Conservation (phyloP, 2,113 vertebrate genomes). For the Mormyrus lacerda region DNA sequence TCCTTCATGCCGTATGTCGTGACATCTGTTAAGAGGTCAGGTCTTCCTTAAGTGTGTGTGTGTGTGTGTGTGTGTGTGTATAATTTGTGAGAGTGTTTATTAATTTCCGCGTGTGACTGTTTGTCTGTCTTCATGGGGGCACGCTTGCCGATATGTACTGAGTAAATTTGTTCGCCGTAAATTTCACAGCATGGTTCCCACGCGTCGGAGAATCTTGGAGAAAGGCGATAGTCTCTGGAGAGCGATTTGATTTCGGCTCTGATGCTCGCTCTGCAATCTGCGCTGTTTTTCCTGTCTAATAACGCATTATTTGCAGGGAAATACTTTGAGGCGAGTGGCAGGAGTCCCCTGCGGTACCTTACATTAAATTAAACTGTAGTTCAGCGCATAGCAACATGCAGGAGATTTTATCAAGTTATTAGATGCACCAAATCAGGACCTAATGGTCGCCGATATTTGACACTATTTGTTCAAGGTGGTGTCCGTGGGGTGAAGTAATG, state of each 20-base stretch:
- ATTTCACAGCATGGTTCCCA: background rate
- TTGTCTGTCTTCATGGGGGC: background rate
- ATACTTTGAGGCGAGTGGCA: background rate
- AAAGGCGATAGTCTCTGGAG: background rate
- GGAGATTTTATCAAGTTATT: slow-evolving; percentile 5
- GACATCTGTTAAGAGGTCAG: background rate
- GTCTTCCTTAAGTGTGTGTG: background rate
- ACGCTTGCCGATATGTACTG: background rate
- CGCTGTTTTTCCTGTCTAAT: slow-evolving; percentile 12
- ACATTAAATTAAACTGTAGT: slow-evolving; percentile 20
- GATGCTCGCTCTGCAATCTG: background rate
- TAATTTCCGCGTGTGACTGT: background rate
- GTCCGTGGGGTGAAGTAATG: background rate
- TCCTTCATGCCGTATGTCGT: background rate
- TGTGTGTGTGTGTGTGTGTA: background rate
- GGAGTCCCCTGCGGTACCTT: background rate
- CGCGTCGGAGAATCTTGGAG: background rate
- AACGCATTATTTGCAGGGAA: slow-evolving; percentile 15
- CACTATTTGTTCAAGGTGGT: background rate
- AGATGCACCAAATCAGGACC: background rate
- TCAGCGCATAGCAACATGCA: background rate
- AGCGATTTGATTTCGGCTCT: slow-evolving; percentile 1
- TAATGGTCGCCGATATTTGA: background rate
- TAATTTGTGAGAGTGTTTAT: background rate
- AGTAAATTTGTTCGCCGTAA: background rate